Evolutionary conservation across 2,888 invertebrate species (phyloP).

Genomic region (Petrolisthes manimaculis): DNA sequence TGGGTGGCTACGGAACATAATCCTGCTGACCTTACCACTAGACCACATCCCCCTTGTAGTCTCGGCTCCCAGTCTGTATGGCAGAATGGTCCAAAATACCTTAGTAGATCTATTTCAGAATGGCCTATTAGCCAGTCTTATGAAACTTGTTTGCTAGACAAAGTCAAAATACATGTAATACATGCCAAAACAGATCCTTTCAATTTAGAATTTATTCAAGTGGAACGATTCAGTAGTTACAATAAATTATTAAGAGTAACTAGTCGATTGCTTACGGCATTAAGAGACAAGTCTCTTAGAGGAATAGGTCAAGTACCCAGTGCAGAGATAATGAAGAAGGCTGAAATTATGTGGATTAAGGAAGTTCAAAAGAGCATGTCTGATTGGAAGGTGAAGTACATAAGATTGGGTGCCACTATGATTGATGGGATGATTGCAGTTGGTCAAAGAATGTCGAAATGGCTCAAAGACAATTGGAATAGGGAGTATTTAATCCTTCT

Average conservation of each 20-base stretch:
- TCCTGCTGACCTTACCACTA: slow-evolving; percentile 34
- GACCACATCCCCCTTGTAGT: not conserved
- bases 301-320: not conserved
- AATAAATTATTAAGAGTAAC: not conserved
- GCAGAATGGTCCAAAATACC: slow-evolving; percentile 26
- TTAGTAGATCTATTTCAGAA: not conserved
- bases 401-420: slow-evolving; percentile 28
- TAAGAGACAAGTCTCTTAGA: not conserved
- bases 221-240: not conserved
- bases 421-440: slow-evolving; percentile 35
- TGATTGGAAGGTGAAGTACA: slow-evolving; percentile 19
- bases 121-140: slow-evolving; percentile 33
- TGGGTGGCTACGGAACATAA: not conserved
- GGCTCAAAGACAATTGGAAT: slow-evolving; percentile 39
- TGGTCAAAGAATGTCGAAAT: slow-evolving; percentile 26
- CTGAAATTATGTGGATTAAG: slow-evolving; percentile 17
- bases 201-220: not conserved
- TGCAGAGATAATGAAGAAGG: not conserved
- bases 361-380: not conserved
- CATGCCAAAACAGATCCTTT: not conserved
- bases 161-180: not conserved
- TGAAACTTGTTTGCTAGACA: slow-evolving; percentile 19
- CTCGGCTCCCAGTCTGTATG: not conserved
- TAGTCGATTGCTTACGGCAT: not conserved
- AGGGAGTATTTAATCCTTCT: slow-evolving; percentile 23